Conservation (phyloP, 35 echinoderm and acorn worm genomes). For the Diadema setosum region DNA sequence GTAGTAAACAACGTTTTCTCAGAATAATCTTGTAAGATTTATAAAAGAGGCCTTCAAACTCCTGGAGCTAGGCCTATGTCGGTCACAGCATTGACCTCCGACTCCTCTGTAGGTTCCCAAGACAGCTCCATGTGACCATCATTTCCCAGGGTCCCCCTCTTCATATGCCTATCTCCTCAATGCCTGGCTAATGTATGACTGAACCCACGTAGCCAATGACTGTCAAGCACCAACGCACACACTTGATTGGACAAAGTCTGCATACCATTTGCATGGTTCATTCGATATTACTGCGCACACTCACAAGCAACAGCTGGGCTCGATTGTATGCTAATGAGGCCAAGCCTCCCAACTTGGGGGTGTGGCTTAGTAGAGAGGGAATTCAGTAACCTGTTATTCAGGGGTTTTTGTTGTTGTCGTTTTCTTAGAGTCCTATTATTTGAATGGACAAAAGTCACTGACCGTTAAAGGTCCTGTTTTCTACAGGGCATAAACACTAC, state of each 20-base stretch:
- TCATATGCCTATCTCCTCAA: no score
- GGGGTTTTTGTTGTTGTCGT: no score
- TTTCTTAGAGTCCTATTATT: no score
- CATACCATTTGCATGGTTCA: not conserved
- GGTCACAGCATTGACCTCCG: no score
- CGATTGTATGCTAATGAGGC: not conserved
- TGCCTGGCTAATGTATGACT: not conserved
- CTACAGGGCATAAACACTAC: no score
- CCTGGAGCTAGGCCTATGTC: no score
- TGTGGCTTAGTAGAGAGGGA: not conserved
- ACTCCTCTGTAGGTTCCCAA: no score
- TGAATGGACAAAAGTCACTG: not conserved
- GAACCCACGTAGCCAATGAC: not conserved
- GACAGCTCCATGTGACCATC: not conserved
- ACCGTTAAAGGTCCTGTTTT: not conserved
- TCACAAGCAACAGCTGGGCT: not conserved
- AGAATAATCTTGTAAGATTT: no score
- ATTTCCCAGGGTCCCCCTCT: not conserved
- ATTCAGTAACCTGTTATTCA: not conserved
- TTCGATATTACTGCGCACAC: not conserved
- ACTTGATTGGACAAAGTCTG: not conserved
- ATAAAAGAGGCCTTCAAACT: no score
- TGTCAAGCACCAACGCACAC: not conserved
- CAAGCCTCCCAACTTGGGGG: not conserved
- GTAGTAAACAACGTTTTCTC: no score